Evolutionary conservation across 1,140 invertebrate species (phyloP), one percentile per base, ranked within the genome.

Genomic region (Pantala flavescens): DNA sequence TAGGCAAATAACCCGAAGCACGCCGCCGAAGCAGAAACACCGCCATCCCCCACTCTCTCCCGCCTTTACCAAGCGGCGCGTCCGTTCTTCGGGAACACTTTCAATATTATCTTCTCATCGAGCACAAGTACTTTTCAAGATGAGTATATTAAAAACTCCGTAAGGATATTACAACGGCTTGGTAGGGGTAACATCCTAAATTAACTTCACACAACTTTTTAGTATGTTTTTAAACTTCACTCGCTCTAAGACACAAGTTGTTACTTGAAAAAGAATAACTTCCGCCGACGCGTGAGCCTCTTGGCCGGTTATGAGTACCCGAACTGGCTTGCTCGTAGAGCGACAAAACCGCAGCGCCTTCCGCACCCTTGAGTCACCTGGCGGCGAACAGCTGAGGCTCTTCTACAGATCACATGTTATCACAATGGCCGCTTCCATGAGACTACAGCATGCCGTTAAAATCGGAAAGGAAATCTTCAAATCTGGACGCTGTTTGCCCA

Each of bases 341-440:
- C 70, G 24, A 70, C 36, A 74, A 71, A 74, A 74, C 55, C 28
- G 23, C 73, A 72, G 23, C 71, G 74, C 71, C 73, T 21, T 70
- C 63, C 71, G 72, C 74, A 76, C 73, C 24, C 74, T 24, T 24
- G 43, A 43, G 70, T 55, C 75, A 76, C 74, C 75, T 76, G 71
- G 73, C 36, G 73, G 71, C 36, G n/a, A 55, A 74, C 43, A 71
- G 24, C 24, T 71, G 73, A 74, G 74, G n/a, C 12, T 63, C 49
- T 63, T 63, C 71, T 74, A 76, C 16, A 55, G 23, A 49, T 73
- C 75, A 76, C 75, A 43, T 76, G 75, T 63, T 70, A n/a, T 16
- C 74, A 36, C n/a, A 73, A 76, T 76, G 75, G 75, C 75, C 72
- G 73, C 75, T 43, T 73, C 71, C 71, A 72, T 73, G 73, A 43